Evolutionary conservation across 2,888 invertebrate species (phyloP).

Genomic region (Troglohyphantes excavatus): DNA sequence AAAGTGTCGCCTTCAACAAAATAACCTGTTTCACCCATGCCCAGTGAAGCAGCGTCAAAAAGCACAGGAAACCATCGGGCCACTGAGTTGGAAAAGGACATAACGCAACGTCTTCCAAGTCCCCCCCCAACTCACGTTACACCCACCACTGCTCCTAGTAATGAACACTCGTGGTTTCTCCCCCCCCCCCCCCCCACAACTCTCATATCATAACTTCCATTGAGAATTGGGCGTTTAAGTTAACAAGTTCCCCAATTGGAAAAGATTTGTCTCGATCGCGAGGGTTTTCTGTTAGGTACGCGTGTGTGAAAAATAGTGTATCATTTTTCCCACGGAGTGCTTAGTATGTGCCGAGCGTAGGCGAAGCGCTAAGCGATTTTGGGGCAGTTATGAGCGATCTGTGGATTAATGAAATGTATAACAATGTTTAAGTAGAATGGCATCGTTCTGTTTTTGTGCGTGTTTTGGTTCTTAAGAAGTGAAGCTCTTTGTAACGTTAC

Average conservation of each 20-base stretch:
- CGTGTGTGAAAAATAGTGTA: conserved; percentile 16
- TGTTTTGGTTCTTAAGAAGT: no score
- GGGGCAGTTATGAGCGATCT: background rate
- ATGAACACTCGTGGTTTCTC: background rate
- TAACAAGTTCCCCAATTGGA: conserved; percentile 28
- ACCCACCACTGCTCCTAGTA: conserved; percentile 55
- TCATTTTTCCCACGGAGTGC: background rate
- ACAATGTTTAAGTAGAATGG: background rate
- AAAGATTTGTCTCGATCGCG: conserved; percentile 8
- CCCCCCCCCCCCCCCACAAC: no score
- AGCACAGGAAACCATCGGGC: background rate
- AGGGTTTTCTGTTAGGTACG: conserved; percentile 7
- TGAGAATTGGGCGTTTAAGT: conserved; percentile 14
- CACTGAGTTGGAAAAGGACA: conserved; percentile 33
- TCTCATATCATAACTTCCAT: background rate
- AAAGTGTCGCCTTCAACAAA: conserved; percentile 6
- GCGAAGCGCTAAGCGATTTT: background rate
- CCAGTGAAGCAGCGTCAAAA: background rate
- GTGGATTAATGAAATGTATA: background rate
- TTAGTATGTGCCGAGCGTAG: background rate
- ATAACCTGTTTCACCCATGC: conserved; percentile 31
- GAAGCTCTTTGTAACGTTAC: no score
- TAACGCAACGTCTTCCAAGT: conserved; percentile 31
- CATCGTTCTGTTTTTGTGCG: no score
- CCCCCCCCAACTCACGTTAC: conserved; percentile 28